phyloP scores from a whole-genome alignment of 2,797 vertebrate species.

The Sebastes trivittatus region DNA sequence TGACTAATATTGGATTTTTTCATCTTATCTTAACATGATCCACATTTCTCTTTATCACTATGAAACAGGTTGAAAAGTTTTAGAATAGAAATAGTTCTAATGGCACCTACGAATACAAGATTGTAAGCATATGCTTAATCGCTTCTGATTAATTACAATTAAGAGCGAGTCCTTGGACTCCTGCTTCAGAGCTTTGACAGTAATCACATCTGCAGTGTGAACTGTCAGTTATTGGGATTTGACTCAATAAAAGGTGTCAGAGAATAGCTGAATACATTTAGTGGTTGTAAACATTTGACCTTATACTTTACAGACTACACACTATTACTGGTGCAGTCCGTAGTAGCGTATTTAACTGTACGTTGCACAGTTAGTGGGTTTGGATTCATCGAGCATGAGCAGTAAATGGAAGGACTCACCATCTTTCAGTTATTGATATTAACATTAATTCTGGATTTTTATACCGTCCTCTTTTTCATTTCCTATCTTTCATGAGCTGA shows the following conservation, averaged over 20 bases:
- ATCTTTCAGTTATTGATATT: neutral
- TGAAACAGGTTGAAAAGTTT: no score
- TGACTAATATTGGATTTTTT: no score
- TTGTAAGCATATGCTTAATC: no score
- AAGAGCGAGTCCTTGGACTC: no score
- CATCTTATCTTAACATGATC: no score
- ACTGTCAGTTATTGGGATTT: neutral
- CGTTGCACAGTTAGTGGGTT: neutral
- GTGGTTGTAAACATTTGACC: constrained; percentile 29
- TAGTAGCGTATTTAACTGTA: neutral
- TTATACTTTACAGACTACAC: neutral
- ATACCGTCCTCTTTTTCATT: constrained; percentile 4
- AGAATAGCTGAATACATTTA: neutral
- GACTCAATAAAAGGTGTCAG: neutral
- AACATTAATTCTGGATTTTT: neutral
- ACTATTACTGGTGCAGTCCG: neutral
- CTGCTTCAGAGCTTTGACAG: neutral
- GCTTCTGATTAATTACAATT: no score
- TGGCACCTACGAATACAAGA: no score
- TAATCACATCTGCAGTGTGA: neutral
- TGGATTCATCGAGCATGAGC: neutral
- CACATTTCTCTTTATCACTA: no score
- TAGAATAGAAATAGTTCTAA: no score
- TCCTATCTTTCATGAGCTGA: constrained; percentile 14
- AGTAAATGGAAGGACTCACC: neutral